Evolutionary conservation across 2,888 invertebrate genomes (phyloP), one percentile per base, ranked within the genome.

Genomic region (Pollenia amentaria): DNA sequence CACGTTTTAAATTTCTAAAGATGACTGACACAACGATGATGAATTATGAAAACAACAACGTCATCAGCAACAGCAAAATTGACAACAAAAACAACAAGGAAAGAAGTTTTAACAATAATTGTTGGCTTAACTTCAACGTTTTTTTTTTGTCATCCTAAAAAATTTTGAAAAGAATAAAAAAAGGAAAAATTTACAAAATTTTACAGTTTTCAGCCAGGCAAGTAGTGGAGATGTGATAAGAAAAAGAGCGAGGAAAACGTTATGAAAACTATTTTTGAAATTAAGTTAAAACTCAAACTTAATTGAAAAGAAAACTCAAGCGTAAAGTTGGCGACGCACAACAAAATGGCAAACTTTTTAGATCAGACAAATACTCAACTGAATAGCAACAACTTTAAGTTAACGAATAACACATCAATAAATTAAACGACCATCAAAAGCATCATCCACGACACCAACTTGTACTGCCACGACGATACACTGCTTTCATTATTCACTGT

Each of bases 241-340:
- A 9, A 3, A 72, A 21, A 21, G 8, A 16, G 51, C n/a, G 29
- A 67, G 18, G 44, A 65, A 60, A 14, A 60, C n/a, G 16, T 4
- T 40, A 46, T 10, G 40, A 53, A 79, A 80, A 72, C 44, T 67
- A 72, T 72, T 62, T 79, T 38, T 44, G 2, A 18, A 64, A 79
- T 80, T 64, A 65, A 79, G 79, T 79, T 69, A 73, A 84, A 84
- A 76, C 48, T 46, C 64, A 76, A 76, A 85, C 70, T 80, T 72
- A 85, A 72, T 85, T 80, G 79, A 85, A 85, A 80, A 80, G 57
- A 75, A 72, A 80, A 76, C 48, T 76, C 57, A 57, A 76, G 55
- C 75, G 70, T 16, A 70, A 85, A 80, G 64, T 80, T 85, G 84
- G 76, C 84, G 84, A 84, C 75, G 70, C 18, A 40, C 44, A 64